Evolutionary conservation across 2,797 vertebrate species (phyloP), one percentile per base, ranked within the genome.

Genomic region (Lepilemur ruficaudatus): DNA sequence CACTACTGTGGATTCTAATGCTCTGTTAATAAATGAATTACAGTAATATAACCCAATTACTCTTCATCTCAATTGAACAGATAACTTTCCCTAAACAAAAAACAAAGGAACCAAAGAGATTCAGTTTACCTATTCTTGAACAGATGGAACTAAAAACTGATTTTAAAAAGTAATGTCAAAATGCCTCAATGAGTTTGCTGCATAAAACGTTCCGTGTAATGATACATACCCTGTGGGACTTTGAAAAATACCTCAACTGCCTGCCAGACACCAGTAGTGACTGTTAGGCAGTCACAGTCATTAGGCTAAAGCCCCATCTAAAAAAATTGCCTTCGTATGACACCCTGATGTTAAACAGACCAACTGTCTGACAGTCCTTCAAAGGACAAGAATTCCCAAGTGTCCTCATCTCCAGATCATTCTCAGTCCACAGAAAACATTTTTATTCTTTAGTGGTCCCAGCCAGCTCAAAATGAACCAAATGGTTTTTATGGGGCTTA

Each of bases 11-110:
- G 95, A 98, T 97, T 85, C 73, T 96, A 95, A 81, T 93, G 88
- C 80, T 97, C 75, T 46, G 90, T 95, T 97, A 97, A 97, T 87
- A 91, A 93, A 97, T 95, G 0, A 15, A 97, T 67, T 94, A 96
- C 43, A 97, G 91, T 30, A n/a, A 13, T 93, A 96, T 95, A 94
- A 96, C 32, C 65, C 48, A 97, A 84, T 91, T 98, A 97, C 50
- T 84, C 96, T 46, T 95, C 97, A 96, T 63, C 76, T 81, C 96
- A 97, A 94, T 92, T 97, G 95, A 97, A 95, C 89, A 95, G 84
- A 96, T 93, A 94, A 96, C 41, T 96, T 97, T 88, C 65, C 48
- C 11, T 87, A 96, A 98, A 97, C 86, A 95, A 93, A 92, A 95
- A 89, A 94, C 75, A 91, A 96, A 96, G 41, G 38, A 95, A 93